A percentile compares a stretch with the other conserved stretches of the same genome.
These are phyloP conservation scores for Leucopternis melanops DNA, from an alignment of 2,113 vertebrate species.

Conservation along the genomic window DNA sequence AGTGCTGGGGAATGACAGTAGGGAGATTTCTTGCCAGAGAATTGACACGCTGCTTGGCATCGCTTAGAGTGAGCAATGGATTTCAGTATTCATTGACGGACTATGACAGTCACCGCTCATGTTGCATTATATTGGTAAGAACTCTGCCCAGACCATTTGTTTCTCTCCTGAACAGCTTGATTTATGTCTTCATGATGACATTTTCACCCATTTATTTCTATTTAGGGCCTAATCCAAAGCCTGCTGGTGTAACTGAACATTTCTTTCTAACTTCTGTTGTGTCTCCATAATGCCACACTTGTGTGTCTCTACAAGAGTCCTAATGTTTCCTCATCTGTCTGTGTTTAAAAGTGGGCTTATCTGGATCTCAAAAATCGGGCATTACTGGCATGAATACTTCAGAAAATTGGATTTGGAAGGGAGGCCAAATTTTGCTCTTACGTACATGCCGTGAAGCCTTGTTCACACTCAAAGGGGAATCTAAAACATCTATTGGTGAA, in stretches of 20 bases:
- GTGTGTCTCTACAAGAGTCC: not conserved
- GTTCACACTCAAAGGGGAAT: not conserved
- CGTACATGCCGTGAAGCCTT: not conserved
- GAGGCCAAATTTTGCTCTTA: not conserved
- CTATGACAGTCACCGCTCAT: not conserved
- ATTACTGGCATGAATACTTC: not conserved
- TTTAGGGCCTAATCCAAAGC: not conserved
- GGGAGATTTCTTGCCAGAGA: not conserved
- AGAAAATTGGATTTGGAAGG: not conserved
- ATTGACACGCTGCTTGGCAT: not conserved
- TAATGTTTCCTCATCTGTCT: not conserved
- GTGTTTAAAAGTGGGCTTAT: not conserved
- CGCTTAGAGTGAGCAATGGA: too few species aligned
- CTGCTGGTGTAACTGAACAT: not conserved
- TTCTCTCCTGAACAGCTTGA: not conserved
- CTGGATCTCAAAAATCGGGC: not conserved
- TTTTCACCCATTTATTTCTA: not conserved
- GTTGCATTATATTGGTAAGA: not conserved
- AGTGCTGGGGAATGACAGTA: not conserved
- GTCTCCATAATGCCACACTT: not conserved
- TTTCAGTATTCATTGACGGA: not conserved
- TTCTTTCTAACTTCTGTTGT: not conserved
- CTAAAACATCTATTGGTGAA: not conserved
- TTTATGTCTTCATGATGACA: not conserved
- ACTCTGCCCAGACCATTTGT: not conserved